phyloP scores from a whole-genome alignment of 1,140 invertebrate genomes.

The Onthophagus taurus region DNA sequence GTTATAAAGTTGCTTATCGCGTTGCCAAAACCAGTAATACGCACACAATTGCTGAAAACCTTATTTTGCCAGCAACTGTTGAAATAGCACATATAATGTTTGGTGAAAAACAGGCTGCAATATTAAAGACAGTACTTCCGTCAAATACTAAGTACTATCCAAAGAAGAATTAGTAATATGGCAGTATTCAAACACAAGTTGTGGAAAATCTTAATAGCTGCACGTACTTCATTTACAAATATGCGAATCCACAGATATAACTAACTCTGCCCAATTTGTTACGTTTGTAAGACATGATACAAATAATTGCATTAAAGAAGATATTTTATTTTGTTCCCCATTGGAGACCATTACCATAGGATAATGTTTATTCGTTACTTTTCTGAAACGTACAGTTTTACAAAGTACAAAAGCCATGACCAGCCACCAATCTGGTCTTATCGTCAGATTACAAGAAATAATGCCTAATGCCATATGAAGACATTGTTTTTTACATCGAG shows the following conservation, averaged over 20 bases:
- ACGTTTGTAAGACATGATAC: slow-evolving; percentile 1
- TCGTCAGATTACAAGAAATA: slow-evolving; percentile 6
- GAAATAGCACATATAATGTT: no score
- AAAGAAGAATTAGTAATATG: no score
- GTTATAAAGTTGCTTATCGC: no score
- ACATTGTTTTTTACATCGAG: slow-evolving; percentile 7
- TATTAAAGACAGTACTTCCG: no score
- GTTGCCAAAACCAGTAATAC: no score
- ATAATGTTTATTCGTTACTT: neutral
- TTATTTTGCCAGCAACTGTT: no score
- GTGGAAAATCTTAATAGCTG: neutral
- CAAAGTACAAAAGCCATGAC: slow-evolving; percentile 4
- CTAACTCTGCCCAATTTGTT: neutral
- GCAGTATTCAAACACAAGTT: slow-evolving; percentile 1
- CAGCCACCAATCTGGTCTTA: slow-evolving; percentile 9
- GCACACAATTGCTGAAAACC: no score
- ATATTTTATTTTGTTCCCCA: slow-evolving; percentile 1
- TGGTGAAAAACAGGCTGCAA: no score
- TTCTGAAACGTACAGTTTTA: neutral
- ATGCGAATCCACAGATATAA: neutral
- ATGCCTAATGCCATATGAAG: slow-evolving; percentile 1
- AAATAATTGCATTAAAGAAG: neutral
- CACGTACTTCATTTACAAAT: neutral
- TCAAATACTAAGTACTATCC: no score
- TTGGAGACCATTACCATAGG: neutral